Evolutionary conservation across 2,113 vertebrate genomes (phyloP).

Genomic region (Porphyrio hochstetteri): DNA sequence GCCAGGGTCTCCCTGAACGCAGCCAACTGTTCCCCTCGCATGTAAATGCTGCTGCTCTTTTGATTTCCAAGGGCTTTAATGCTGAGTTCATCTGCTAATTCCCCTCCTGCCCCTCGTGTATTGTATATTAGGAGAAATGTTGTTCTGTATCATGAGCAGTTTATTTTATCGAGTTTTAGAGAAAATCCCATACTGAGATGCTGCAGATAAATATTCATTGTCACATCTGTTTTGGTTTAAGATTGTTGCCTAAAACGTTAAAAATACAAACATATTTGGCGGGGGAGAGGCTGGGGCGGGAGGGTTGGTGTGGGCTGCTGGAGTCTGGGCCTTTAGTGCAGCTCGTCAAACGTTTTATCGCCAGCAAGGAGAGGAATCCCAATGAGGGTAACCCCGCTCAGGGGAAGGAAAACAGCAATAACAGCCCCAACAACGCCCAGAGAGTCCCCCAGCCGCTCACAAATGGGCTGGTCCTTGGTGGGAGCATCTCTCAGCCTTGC

Average conservation of each 20-base stretch:
- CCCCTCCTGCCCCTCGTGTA: constrained; percentile 58
- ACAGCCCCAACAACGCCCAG: not conserved
- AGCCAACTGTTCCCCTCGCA: constrained; percentile 45
- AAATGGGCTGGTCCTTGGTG: fast-evolving
- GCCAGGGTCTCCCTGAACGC: constrained; percentile 40
- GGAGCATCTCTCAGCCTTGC: not conserved
- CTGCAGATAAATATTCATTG: constrained; percentile 75
- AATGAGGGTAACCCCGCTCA: not conserved
- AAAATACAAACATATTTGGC: constrained; percentile 70
- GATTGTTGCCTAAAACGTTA: constrained; percentile 71
- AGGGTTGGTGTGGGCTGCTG: not conserved
- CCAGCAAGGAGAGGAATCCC: constrained; percentile 29
- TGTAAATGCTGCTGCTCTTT: constrained; percentile 67
- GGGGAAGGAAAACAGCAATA: not conserved
- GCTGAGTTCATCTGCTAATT: constrained; percentile 66
- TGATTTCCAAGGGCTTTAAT: constrained; percentile 65
- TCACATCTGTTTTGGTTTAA: constrained; percentile 73
- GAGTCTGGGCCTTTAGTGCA: constrained; percentile 12
- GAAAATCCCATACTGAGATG: constrained; percentile 73
- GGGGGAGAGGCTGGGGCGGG: constrained; percentile 27
- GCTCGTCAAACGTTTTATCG: constrained; percentile 7
- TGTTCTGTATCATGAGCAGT: constrained; percentile 69
- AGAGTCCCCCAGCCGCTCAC: not conserved
- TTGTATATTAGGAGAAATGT: constrained; percentile 66
- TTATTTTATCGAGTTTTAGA: constrained; percentile 72